Evolutionary conservation across 2,113 vertebrate genomes (phyloP), one percentile per base, ranked within the genome.

Genomic region (Heterocephalus glaber): DNA sequence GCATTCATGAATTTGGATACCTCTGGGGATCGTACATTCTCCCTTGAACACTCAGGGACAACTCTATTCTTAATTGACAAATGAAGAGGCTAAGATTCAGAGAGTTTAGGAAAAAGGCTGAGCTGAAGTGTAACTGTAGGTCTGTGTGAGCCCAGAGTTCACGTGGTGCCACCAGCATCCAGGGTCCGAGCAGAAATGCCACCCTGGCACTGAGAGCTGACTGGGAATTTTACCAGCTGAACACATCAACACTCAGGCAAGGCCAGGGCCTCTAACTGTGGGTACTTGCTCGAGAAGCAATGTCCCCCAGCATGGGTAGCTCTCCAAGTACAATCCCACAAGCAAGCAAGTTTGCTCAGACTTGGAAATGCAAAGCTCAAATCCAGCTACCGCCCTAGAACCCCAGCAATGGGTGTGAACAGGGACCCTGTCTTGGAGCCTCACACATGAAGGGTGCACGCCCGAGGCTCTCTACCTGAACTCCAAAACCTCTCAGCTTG

Each of bases 81-180:
- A 5, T 3, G 24, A 86, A 30, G 41, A 77, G 35, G 54, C 70
- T 20, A 54, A 10, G 44, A 63, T 41, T 19, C 86, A 54, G 52
- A 41, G 7, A 49, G 35, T 19, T n/a, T 47, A 13, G 5, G 2
- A 13, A 60, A 66, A 84, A 0, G 28, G 28, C 76, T 28, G 41
- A 65, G 77, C 38, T 63, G 4, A 12, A 22, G 35, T 4, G 35
- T 12, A 26, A 11, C 20, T 4, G 35, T 8, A 26, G 56, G 38
- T 49, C 12, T 35, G 30, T 79, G 8, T 89, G 44, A 24, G 28
- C 63, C 74, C 38, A 41, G 17, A 60, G 24, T 47, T 79, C 70
- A 22, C 0, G 0, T 41, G 33, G 5, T 13, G 22, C 47, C 30
- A 7, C 30, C 3, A 26, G 49, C 16, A 49, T 10, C 24, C 0